Evolutionary conservation across 2,888 invertebrate genomes (phyloP), one percentile per base, ranked within the genome.

Genomic region (Herminia tarsipennalis): DNA sequence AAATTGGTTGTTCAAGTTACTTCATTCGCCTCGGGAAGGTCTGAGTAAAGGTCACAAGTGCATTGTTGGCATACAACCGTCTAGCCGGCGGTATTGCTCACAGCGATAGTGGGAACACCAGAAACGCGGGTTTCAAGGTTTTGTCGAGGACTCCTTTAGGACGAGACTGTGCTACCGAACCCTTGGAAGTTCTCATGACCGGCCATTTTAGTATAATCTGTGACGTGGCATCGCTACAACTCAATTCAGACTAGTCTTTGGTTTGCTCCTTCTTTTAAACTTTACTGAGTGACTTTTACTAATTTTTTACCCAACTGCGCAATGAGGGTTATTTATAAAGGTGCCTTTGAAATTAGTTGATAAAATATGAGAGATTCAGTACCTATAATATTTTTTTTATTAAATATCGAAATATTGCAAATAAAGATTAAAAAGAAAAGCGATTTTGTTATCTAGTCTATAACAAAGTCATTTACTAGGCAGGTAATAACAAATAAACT

Each of bases 231-330:
- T 17, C 10, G 74, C 78, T 79, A 83, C 86, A 95, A 95, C 95
- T 95, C 95, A 94, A 95, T 95, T 95, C 95, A 95, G 95, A 95
- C 95, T 95, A 95, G 87, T 95, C 94, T 95, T 92, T 88, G 72
- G 89, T 93, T 94, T 92, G 92, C 92, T 92, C 87, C 53, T 29
- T 24, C 44, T 61, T 25, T 45, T 33, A 41, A 52, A 49, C 57
- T 61, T 55, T 64, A 40, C 86, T 88, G 87, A 88, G 86, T 83
- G 76, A 74, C 50, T 3, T 30, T 13, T 38, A 14, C 5, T 17
- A 8, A 4, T 1, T n/a, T n/a, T n/a, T n/a, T n/a, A n/a, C n/a
- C n/a, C n/a, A n/a, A n/a, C n/a, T n/a, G n/a, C n/a, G n/a, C n/a
- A n/a, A n/a, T n/a, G n/a, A n/a, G n/a, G n/a, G n/a, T n/a, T n/a